These are phyloP conservation scores for Macrotrachela quadricornifera DNA, from an alignment of 1,140 invertebrate genomes.

Conservation along the genomic window DNA sequence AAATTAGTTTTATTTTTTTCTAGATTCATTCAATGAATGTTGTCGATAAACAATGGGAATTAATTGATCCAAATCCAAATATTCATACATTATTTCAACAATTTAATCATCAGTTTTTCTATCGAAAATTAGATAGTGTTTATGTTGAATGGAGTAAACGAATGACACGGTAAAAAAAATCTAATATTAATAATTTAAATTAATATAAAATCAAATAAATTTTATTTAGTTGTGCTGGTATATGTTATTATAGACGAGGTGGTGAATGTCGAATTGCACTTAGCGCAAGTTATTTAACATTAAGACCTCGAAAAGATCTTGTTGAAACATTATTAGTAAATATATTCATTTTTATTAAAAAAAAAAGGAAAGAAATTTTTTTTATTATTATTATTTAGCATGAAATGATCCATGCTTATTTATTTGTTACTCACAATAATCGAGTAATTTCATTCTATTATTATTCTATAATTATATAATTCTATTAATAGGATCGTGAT, in stretches of 20 bases:
- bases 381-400: slow-evolving; percentile 38
- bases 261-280: slow-evolving; percentile 52
- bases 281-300: slow-evolving; percentile 66
- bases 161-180: slow-evolving; percentile 75
- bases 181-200: not conserved
- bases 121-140: slow-evolving; percentile 46
- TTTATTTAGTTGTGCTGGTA: slow-evolving; percentile 46
- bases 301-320: slow-evolving; percentile 71
- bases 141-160: slow-evolving; percentile 75
- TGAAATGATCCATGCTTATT: slow-evolving; percentile 96
- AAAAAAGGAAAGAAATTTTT: not conserved
- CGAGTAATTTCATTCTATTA: slow-evolving; percentile 16
- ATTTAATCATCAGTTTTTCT: slow-evolving; percentile 69
- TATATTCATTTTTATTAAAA: not conserved
- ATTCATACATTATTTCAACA: slow-evolving; percentile 58
- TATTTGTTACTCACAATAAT: slow-evolving; percentile 62
- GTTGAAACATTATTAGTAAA: slow-evolving; percentile 70
- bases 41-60: slow-evolving; percentile 34
- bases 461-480: not conserved
- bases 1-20: too few relatives aligned
- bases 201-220: slow-evolving; percentile 3
- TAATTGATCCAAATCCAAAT: slow-evolving; percentile 76
- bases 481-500: slow-evolving; percentile 43
- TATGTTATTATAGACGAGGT: slow-evolving; percentile 51
- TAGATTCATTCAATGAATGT: not conserved